phyloP scores from a whole-genome alignment of 2,113 vertebrate genomes.

The Nothobranchius furzeri region DNA sequence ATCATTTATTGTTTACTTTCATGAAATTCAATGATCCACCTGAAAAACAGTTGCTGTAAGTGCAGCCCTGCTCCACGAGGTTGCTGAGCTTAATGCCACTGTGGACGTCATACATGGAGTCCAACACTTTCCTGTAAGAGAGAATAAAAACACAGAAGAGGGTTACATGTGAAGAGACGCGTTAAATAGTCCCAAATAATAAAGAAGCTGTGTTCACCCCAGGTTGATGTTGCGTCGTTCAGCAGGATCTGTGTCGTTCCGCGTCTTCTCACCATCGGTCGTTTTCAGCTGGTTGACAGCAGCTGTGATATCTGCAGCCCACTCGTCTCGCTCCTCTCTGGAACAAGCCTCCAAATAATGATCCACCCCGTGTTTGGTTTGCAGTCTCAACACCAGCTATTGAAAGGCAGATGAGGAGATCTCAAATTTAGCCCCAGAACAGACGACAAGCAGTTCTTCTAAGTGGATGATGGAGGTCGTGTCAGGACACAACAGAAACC shows the following conservation, averaged over 20 bases:
- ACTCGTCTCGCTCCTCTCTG: slow-evolving; percentile 89
- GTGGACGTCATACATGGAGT: slow-evolving; percentile 87
- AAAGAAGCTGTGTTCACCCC: slow-evolving; percentile 75
- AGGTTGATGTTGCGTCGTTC: slow-evolving; percentile 83
- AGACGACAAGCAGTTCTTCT: fast-evolving
- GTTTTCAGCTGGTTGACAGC: slow-evolving; percentile 81
- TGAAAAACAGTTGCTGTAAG: slow-evolving; percentile 91
- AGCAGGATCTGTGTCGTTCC: slow-evolving; percentile 66
- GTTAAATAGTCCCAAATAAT: no score
- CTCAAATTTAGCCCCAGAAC: neutral
- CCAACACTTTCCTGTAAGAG: slow-evolving; percentile 84
- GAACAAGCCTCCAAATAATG: slow-evolving; percentile 92
- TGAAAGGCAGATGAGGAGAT: neutral
- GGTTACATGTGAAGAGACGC: no score
- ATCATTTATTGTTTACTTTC: no score
- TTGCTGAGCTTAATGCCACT: slow-evolving; percentile 85
- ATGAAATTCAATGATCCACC: slow-evolving; percentile 67
- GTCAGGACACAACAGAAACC: slow-evolving; percentile 31
- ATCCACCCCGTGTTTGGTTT: slow-evolving; percentile 83
- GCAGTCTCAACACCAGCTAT: slow-evolving; percentile 89
- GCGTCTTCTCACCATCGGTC: slow-evolving; percentile 56
- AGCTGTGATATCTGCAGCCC: slow-evolving; percentile 87
- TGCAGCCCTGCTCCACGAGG: slow-evolving; percentile 88
- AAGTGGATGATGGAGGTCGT: neutral
- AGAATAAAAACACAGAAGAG: neutral